Base-by-base conservation (phyloP, 2,888 invertebrate species). In the Tortrix viridana region DNA sequence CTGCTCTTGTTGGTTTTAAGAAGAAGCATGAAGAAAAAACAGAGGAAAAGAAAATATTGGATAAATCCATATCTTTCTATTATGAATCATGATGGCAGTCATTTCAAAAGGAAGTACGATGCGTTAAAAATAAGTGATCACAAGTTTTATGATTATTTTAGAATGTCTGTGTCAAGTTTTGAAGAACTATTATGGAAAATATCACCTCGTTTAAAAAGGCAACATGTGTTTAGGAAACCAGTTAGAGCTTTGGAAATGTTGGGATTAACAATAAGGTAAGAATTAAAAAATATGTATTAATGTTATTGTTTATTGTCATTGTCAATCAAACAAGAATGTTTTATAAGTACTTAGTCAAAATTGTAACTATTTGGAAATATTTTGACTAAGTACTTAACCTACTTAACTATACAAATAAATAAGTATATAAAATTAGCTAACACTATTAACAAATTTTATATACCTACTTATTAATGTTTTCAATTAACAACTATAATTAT, bases 21-120 rank as follows among this genome's bases (percentile, higher is more conserved):
- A 67, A 50, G 67, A 67, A 52, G 62, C 67, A 62, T 55, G 50
- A 68, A 64, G 37, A 65, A 67, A 56, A 67, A 67, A 64, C 61
- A 67, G 48, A 59, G 63, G 55, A 60, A 64, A 61, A 56, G 60
- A 47, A 16, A 7, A 43, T 7, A 7, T 50, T 66, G 65, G 61
- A 64, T 65, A 9, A 60, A 66, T 65, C 61, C 62, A 54, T 53
- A 60, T 22, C 19, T 60, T 46, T 53, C 46, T 20, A 53, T 47
- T 37, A 54, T 60, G 54, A 67, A 67, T 61, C 65, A 53, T 50
- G 68, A 66, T 43, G 43, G 43, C 6, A 43, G 16, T 43, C 16
- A 43, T 16, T 43, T 43, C 43, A 43, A 43, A 7, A 43, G 43
- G 43, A 43, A 43, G 16, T 43, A 43, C 18, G 18, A 18, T 41